Percentiles rank a stretch among this genome's conserved stretches.
Conservation (phyloP, 2,113 vertebrate genomes). For the Phylloscopus trochilus region DNA sequence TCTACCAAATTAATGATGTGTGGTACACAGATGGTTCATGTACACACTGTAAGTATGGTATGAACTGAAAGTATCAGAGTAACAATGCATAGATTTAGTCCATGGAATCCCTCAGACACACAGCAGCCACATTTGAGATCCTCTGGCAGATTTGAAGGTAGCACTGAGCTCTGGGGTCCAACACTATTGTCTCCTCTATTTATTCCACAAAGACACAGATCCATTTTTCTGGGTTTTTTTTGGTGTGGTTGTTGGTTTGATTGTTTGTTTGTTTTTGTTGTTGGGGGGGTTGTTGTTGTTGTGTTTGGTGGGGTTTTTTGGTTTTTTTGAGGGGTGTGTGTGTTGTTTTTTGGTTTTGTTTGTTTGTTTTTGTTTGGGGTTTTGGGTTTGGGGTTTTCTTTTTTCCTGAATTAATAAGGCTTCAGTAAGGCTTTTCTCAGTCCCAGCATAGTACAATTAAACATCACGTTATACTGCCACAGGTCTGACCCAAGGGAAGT, state of each 20-base stretch:
- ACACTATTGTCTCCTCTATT: not conserved
- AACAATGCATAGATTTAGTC: not conserved
- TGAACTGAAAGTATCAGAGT: not conserved
- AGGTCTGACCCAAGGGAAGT: not conserved
- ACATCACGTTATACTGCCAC: not conserved
- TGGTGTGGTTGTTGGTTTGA: too few relatives aligned
- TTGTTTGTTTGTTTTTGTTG: too few relatives aligned
- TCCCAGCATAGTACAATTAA: not conserved
- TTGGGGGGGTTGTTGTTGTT: too few relatives aligned
- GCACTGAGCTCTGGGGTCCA: not conserved
- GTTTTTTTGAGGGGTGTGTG: too few relatives aligned
- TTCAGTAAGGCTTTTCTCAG: not conserved
- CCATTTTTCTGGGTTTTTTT: not conserved
- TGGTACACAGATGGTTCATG: not conserved
- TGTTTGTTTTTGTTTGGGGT: too few relatives aligned
- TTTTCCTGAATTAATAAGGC: not conserved
- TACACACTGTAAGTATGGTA: not conserved
- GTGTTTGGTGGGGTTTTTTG: too few relatives aligned
- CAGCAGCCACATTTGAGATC: not conserved
- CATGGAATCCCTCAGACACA: not conserved
- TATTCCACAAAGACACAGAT: not conserved
- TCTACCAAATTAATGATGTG: not conserved
- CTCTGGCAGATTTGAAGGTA: not conserved
- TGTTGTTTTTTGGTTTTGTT: too few relatives aligned
- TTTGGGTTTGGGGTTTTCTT: not conserved